Evolutionary conservation across 1,140 invertebrate genomes (phyloP), one percentile per base, ranked within the genome.

Genomic region (Calosoma granatense): DNA sequence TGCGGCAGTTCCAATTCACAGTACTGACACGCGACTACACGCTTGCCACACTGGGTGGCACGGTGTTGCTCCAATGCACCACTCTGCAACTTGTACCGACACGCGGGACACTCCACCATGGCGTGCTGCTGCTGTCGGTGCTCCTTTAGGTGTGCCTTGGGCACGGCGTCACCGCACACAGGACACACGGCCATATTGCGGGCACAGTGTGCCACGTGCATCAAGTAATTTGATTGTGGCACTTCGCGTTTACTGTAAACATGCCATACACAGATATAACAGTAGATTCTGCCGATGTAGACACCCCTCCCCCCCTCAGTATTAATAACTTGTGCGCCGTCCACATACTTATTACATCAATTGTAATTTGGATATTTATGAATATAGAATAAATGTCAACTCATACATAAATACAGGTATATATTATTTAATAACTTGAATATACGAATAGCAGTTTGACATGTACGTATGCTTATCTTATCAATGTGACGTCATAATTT

Each of bases 1-100:
- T 79, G 76, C 0, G 78, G 72, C 6, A 84, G 59, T 58, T 84
- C 80, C 53, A 86, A 62, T 55, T 81, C 77, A 67, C 84, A 86
- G 65, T 74, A 83, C 60, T 75, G 71, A 65, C 81, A 84, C 1
- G 73, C 63, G 22, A 79, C 62, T n/a, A 69, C 41, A 12, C 51
- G 19, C 20, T 17, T 11, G 4, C 51, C 51, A 53, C 51, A 53
- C 17, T 2, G 6, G 4, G 17, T 20, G 19, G 11, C 17, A 6
- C 15, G 17, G 20, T 53, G 51, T 11, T 53, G 11, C 2, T 22
- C 21, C 21, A 53, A 9, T 11, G 51, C 51, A 20, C 20, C 19
- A 4, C 6, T 12, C 17, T 53, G 51, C 12, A 53, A 17, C 22
- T 53, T 53, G 17, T 20, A 20, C 11, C 21, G 4, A 15, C 51